A percentile compares a stretch with the other conserved stretches of the same genome.
phyloP scores from a whole-genome alignment of 1,140 invertebrate genomes.

The Procambarus clarkii region DNA sequence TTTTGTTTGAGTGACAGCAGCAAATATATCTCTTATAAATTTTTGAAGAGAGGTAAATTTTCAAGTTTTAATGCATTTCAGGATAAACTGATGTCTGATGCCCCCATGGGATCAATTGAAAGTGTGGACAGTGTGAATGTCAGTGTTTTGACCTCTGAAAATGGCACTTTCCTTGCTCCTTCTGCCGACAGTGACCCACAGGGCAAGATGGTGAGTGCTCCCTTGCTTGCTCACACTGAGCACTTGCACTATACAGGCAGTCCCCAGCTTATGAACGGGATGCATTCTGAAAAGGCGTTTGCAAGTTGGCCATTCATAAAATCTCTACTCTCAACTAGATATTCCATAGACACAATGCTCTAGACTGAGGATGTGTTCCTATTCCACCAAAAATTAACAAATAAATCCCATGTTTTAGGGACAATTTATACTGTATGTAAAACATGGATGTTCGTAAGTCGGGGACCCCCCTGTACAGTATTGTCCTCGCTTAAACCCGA shows the following conservation, averaged over 20 bases:
- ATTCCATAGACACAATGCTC: too few relatives aligned
- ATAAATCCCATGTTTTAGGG: too few relatives aligned
- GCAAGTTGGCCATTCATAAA: too few relatives aligned
- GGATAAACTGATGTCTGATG: slow-evolving; percentile 69
- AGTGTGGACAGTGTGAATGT: slow-evolving; percentile 56
- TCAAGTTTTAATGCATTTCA: slow-evolving; percentile 60
- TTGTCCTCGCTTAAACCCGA: too few relatives aligned
- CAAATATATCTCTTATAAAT: background rate
- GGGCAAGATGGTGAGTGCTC: slow-evolving; percentile 61
- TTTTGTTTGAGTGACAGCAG: background rate
- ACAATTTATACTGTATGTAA: too few relatives aligned
- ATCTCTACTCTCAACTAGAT: too few relatives aligned
- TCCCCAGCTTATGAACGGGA: too few relatives aligned
- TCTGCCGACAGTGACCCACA: slow-evolving; percentile 26
- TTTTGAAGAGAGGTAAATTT: slow-evolving; percentile 43
- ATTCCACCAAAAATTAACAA: too few relatives aligned
- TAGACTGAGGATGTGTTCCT: too few relatives aligned
- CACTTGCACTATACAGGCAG: background rate
- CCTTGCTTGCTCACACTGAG: background rate
- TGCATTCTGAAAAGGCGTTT: too few relatives aligned
- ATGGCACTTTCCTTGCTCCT: slow-evolving; percentile 37
- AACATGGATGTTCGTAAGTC: too few relatives aligned
- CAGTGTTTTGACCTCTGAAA: slow-evolving; percentile 57
- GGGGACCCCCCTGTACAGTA: too few relatives aligned
- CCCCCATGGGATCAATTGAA: slow-evolving; percentile 63